Evolutionary conservation across 37 sponge, comb jelly and placozoan species (phyloP), one percentile per base, ranked within the genome.

Genomic region (Hexactinellida sp.): DNA sequence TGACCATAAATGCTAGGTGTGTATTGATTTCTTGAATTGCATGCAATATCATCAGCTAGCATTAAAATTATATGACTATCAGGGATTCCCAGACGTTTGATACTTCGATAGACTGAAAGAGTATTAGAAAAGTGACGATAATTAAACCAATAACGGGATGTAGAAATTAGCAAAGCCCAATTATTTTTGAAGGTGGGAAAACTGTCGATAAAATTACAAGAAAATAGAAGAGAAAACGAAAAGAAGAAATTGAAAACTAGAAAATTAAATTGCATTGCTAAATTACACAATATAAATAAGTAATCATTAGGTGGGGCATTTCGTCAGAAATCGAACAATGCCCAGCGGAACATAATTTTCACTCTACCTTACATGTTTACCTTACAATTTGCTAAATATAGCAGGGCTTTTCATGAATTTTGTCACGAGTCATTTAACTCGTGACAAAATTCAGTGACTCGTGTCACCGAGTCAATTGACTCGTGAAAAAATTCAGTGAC

Each of bases 21-120:
- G 16, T 47, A 47, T 9, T 16, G 90, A 82, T 98, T 98, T 35
- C 99, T 87, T 9, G 99, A 90, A 82, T 98, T 94, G 82, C 99
- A 98, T 0, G 99, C 94, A 93, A 98, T 95, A 85, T 98, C 99
- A 89, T 98, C 99, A 23, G 99, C 91, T 37, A 98, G 84, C 99
- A 98, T 98, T 52, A 98, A 82, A 38, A 98, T 98, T 36, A 98
- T 98, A 84, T 98, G 93, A 85, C 99, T 98, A 88, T 93, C 96
- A 28, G 94, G 96, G 36, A 95, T 92, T 23, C 99, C 99, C 30
- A 98, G 88, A 37, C 99, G 87, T 84, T 98, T 98, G 10, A 98
- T 94, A 91, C 94, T 92, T 85, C 93, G 91, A 71, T 98, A 98
- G 34, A 98, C 93, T 36, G 96, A 95, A 23, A 98, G 91, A 24